phyloP scores from a whole-genome alignment of 2,113 vertebrate species.

The Zosterops lateralis region DNA sequence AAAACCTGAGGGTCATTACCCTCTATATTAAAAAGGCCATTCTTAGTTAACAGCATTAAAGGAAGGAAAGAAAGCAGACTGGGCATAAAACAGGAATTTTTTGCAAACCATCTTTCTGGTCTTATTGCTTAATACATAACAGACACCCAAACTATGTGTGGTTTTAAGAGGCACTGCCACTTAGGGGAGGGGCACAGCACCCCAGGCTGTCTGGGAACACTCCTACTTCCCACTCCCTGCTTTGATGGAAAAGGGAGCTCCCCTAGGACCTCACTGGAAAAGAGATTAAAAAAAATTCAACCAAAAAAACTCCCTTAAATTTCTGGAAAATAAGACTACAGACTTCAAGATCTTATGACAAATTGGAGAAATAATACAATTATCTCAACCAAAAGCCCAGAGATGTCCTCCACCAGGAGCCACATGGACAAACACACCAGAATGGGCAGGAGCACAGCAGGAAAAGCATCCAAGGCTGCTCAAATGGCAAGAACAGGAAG shows the following conservation, averaged over 20 bases:
- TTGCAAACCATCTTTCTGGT: neutral
- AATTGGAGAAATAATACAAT: neutral
- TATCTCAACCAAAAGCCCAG: neutral
- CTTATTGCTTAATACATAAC: neutral
- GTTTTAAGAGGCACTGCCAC: neutral
- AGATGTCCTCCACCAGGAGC: neutral
- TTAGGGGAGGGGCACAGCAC: neutral
- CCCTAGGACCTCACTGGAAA: neutral
- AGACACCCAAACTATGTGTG: neutral
- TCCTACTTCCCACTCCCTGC: neutral
- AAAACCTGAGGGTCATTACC: neutral
- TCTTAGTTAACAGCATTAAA: neutral
- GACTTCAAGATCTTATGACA: neutral
- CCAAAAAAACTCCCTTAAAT: rapidly evolving
- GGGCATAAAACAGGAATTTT: neutral
- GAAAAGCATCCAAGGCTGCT: neutral
- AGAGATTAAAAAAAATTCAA: neutral
- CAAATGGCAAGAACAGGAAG: neutral
- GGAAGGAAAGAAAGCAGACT: neutral
- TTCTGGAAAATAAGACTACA: neutral
- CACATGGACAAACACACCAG: neutral
- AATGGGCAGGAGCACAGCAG: neutral
- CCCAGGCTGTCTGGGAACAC: neutral
- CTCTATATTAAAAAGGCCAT: neutral
- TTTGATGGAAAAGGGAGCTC: neutral